Evolutionary conservation across 2,113 vertebrate genomes (phyloP).

Genomic region (Sarotherodon lohbergeri): DNA sequence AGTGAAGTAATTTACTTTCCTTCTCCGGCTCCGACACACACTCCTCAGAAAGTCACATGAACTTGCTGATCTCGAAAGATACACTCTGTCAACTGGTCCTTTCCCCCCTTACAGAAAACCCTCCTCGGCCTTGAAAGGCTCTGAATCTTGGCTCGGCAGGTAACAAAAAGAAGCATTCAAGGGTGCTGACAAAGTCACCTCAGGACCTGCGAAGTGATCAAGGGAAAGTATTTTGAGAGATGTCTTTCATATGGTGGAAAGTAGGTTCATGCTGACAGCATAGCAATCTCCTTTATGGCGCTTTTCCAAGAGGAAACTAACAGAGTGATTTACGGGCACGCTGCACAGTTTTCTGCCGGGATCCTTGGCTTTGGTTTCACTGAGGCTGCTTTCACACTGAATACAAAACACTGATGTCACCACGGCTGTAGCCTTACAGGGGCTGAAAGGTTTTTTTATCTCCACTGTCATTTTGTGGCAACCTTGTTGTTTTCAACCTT

Average conservation of each 20-base stretch:
- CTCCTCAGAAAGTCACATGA: neutral
- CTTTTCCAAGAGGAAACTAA: neutral
- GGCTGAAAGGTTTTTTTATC: neutral
- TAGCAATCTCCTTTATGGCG: neutral
- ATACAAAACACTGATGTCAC: neutral
- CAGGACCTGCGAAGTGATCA: neutral
- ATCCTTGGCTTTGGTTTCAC: neutral
- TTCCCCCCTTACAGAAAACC: neutral
- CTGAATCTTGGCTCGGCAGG: neutral
- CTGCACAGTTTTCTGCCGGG: neutral
- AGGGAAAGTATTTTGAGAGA: neutral
- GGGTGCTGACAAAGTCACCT: neutral
- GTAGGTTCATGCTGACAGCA: neutral
- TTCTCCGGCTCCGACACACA: rapidly evolving
- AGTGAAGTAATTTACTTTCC: neutral
- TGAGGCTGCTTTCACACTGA: neutral
- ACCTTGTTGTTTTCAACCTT: neutral
- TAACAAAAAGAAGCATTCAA: neutral
- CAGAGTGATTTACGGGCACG: neutral
- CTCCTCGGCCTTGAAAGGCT: neutral
- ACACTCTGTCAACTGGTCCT: neutral
- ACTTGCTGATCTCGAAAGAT: neutral
- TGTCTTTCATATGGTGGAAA: neutral
- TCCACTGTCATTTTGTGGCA: neutral
- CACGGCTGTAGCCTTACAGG: neutral